These are phyloP conservation scores for Grammatotria lemairii DNA, from an alignment of 2,113 vertebrate genomes.

Conservation along the genomic window DNA sequence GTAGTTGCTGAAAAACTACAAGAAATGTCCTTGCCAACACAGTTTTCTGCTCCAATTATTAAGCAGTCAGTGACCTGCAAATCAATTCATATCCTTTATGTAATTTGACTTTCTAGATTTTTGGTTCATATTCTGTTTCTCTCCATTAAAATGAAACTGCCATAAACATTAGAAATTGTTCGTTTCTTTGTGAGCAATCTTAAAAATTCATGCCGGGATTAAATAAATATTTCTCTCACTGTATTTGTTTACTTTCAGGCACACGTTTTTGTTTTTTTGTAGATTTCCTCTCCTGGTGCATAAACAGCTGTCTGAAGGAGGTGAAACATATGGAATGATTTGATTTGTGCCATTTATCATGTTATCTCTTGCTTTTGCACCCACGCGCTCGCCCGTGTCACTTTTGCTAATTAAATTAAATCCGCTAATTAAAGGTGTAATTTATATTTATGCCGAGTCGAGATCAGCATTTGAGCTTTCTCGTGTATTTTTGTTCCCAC, in stretches of 20 bases:
- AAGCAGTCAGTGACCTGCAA: neutral
- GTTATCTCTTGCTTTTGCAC: neutral
- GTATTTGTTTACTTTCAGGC: neutral
- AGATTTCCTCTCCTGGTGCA: neutral
- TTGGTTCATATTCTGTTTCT: accelerated
- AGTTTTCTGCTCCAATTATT: neutral
- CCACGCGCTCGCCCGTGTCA: too few relatives aligned
- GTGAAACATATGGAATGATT: neutral
- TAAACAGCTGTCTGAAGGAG: neutral
- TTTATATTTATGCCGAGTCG: neutral
- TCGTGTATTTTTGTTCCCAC: neutral
- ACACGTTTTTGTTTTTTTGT: neutral
- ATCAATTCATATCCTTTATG: neutral
- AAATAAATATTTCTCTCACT: neutral
- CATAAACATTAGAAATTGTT: neutral
- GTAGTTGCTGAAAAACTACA: accelerated
- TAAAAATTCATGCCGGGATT: neutral
- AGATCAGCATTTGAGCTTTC: neutral
- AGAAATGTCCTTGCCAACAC: neutral
- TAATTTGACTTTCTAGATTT: neutral
- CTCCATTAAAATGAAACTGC: neutral
- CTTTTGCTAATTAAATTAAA: neutral
- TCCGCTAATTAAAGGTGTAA: neutral
- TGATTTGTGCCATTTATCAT: neutral
- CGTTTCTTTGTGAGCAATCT: neutral